Percentiles rank a stretch among this genome's conserved stretches.
These are phyloP conservation scores for Hippocampus abdominalis DNA, from an alignment of 2,113 vertebrate genomes.

Conservation along the genomic window DNA sequence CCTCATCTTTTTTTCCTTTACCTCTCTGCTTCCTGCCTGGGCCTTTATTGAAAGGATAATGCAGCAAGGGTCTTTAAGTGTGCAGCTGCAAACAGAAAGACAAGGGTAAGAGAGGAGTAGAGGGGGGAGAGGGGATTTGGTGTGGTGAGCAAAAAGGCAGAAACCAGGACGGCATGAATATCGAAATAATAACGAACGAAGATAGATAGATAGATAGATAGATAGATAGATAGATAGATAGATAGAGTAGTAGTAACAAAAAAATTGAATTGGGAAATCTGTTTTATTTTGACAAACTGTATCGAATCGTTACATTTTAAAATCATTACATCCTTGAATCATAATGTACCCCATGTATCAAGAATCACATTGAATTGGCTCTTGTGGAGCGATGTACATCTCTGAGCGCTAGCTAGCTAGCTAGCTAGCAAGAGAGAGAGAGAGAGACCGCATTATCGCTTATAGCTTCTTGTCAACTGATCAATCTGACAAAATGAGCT, in stretches of 20 bases:
- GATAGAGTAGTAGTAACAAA: neutral
- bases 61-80: slow-evolving; percentile 70
- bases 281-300: too few species aligned
- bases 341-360: too few species aligned
- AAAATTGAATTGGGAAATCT: too few species aligned
- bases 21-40: slow-evolving; percentile 64
- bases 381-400: too few species aligned
- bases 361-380: too few species aligned
- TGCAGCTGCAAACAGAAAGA: slow-evolving; percentile 70
- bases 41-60: slow-evolving; percentile 74
- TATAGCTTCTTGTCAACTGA: too few species aligned
- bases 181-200: neutral
- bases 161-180: neutral
- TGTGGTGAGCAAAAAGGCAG: slow-evolving; percentile 17
- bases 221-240: neutral
- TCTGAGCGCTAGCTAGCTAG: neutral
- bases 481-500: neutral
- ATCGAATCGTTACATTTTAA: too few species aligned
- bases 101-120: slow-evolving; percentile 36
- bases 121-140: slow-evolving; percentile 16
- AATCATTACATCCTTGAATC: too few species aligned
- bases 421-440: neutral
- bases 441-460: neutral
- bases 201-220: neutral
- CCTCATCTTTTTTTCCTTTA: slow-evolving; percentile 64